phyloP scores from a whole-genome alignment of 2,888 invertebrate species.

The Athrips mouffetella region DNA sequence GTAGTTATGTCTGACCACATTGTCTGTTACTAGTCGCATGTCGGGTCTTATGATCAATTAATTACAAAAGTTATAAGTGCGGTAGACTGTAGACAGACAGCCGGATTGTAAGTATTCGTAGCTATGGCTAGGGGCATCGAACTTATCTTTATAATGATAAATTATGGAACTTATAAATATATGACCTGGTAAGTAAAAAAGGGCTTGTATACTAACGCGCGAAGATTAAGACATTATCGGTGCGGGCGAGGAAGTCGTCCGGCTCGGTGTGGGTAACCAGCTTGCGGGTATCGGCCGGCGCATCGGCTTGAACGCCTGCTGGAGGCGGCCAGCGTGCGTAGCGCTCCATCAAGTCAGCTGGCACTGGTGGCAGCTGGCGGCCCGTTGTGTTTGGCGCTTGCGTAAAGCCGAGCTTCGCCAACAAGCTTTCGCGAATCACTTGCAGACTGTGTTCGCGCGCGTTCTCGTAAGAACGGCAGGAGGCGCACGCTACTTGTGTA shows the following conservation, averaged over 20 bases:
- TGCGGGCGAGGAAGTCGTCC: conserved; percentile 83
- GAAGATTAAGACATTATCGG: conserved; percentile 83
- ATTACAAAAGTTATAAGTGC: too few relatives aligned
- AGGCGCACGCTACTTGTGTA: conserved; percentile 64
- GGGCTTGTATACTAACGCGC: conserved; percentile 78
- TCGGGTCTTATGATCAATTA: conserved; percentile 14
- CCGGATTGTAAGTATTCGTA: not conserved
- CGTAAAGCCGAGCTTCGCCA: conserved; percentile 80
- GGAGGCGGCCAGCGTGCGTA: conserved; percentile 74
- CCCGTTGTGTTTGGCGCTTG: conserved; percentile 82
- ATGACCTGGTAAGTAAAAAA: conserved; percentile 28
- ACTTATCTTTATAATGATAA: conserved; percentile 37
- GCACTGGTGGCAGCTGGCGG: conserved; percentile 76
- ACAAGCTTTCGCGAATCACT: conserved; percentile 81
- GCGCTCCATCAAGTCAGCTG: conserved; percentile 73
- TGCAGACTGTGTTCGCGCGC: conserved; percentile 79
- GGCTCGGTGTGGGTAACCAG: conserved; percentile 78
- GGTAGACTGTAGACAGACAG: too few relatives aligned
- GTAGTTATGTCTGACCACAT: not conserved
- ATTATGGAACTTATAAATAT: conserved; percentile 24
- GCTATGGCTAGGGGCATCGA: conserved; percentile 45
- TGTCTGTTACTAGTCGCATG: not conserved
- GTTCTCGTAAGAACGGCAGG: conserved; percentile 77
- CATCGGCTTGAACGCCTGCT: conserved; percentile 80
- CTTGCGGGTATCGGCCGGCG: conserved; percentile 68